Evolutionary conservation across 2,888 invertebrate genomes (phyloP), one percentile per base, ranked within the genome.

Genomic region (Melieria picta): DNA sequence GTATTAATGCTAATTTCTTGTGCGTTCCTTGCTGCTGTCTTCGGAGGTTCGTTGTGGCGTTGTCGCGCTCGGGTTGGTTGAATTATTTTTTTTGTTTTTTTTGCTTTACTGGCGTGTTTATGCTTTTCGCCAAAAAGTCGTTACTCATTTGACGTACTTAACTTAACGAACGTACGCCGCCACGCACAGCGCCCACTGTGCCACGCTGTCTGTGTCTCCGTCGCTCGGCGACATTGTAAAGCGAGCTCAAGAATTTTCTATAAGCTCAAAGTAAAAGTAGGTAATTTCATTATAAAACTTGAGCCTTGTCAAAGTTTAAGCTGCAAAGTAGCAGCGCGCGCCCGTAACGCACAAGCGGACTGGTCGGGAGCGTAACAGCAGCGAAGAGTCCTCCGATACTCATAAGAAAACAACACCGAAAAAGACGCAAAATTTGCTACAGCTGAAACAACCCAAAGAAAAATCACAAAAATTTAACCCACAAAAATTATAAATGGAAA

Each of bases 201-300:
- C 11, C 9, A 42, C 46, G 42, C 58, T 48, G 48, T 58, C 11
- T 48, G 42, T 7, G 7, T 65, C 56, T 65, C 43, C 13, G 16
- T 13, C 1, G n/a, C 46, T 57, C 57, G 2, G 42, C 42, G 45
- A 46, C 47, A 55, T 11, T 57, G 45, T 66, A 48, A 66, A 66
- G 47, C 47, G 46, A 57, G 13, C 30, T 11, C 62, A 50, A 13
- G 11, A 50, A 65, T 42, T 65, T 64, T 55, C 42, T 30, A 30
- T 30, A 42, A 50, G 46, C 68, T 43, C 66, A 73, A 76, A 72
- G 77, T 77, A 70, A 78, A 78, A 80, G 80, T 79, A 79, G 79
- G 81, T 82, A 81, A 81, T 81, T 81, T 82, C 82, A 82, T 81
- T 81, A 82, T 77, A 79, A 79, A 80, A 79, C 80, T 80, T 82